Evolutionary conservation across 2,888 invertebrate species (phyloP).

Genomic region (Scaptomyza reducta): DNA sequence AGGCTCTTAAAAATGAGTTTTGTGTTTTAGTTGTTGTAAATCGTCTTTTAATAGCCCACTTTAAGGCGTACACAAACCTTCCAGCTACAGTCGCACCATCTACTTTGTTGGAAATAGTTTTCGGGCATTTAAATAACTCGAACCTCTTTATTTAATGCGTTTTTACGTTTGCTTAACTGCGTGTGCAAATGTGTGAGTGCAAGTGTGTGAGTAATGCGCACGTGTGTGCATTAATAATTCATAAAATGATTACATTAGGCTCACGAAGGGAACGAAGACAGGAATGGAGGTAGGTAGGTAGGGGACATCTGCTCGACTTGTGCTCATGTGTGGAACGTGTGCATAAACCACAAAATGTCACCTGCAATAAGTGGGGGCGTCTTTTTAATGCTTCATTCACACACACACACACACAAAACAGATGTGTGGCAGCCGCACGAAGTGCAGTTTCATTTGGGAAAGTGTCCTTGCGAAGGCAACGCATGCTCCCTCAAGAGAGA

Average conservation of each 20-base stretch:
- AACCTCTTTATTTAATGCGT: conserved; percentile 58
- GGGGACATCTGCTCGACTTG: conserved; percentile 43
- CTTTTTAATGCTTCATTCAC: conserved; percentile 64
- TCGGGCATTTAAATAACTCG: conserved; percentile 66
- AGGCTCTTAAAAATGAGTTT: conserved; percentile 35
- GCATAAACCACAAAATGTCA: conserved; percentile 77
- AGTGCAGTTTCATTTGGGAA: conserved; percentile 70
- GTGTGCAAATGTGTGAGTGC: conserved; percentile 5
- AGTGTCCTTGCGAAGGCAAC: conserved; percentile 53
- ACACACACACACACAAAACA: not conserved
- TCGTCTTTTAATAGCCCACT: conserved; percentile 69
- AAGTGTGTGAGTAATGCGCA: conserved; percentile 38
- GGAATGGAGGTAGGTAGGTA: not conserved
- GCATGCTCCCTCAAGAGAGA: conserved; percentile 26
- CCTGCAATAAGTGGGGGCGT: conserved; percentile 71
- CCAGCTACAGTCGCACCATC: conserved; percentile 10
- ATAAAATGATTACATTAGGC: conserved; percentile 82
- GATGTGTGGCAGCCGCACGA: not conserved
- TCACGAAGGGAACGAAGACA: not conserved
- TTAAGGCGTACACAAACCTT: conserved; percentile 61
- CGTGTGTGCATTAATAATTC: conserved; percentile 80
- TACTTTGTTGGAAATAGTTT: conserved; percentile 45
- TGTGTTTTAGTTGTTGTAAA: conserved; percentile 4
- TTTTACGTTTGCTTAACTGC: conserved; percentile 25
- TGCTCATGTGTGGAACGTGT: conserved; percentile 64